These are phyloP conservation scores for Carduelis carduelis DNA, from an alignment of 2,797 vertebrate species.

Conservation along the genomic window DNA sequence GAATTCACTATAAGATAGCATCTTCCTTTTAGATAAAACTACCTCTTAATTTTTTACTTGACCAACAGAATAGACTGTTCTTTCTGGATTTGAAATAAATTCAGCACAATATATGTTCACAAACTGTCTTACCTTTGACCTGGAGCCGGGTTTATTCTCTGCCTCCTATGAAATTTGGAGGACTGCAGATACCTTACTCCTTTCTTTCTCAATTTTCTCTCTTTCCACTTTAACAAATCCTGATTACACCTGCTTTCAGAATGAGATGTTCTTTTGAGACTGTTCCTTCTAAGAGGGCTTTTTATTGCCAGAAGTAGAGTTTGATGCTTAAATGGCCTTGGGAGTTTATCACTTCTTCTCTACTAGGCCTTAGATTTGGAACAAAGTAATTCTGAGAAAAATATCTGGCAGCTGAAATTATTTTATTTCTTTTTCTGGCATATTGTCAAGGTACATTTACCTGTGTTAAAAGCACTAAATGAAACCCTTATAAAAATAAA, in stretches of 20 bases:
- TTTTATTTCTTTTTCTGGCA: conserved; percentile 18
- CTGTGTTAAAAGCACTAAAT: not conserved
- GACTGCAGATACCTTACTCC: not conserved
- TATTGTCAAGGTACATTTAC: conserved; percentile 1
- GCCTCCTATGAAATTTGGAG: not conserved
- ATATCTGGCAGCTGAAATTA: not conserved
- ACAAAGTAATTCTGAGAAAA: conserved; percentile 1
- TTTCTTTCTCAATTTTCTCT: not conserved
- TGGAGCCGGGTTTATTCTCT: not conserved
- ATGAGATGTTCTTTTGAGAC: not conserved
- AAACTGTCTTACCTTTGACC: not conserved
- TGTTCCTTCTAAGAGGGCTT: not conserved
- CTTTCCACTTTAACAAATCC: not conserved
- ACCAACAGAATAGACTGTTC: not conserved
- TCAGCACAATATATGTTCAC: not conserved
- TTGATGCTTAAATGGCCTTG: conserved; percentile 19
- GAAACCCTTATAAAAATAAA: not conserved
- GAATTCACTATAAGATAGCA: not conserved
- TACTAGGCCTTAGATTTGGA: conserved; percentile 13
- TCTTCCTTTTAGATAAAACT: not conserved
- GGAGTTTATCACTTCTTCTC: conserved; percentile 20
- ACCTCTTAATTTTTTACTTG: not conserved
- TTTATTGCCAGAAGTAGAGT: not conserved
- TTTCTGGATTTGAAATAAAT: not conserved
- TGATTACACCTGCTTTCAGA: not conserved